Base-by-base conservation (phyloP, 2,113 vertebrate species). In the Petrocephalus zakoni region DNA sequence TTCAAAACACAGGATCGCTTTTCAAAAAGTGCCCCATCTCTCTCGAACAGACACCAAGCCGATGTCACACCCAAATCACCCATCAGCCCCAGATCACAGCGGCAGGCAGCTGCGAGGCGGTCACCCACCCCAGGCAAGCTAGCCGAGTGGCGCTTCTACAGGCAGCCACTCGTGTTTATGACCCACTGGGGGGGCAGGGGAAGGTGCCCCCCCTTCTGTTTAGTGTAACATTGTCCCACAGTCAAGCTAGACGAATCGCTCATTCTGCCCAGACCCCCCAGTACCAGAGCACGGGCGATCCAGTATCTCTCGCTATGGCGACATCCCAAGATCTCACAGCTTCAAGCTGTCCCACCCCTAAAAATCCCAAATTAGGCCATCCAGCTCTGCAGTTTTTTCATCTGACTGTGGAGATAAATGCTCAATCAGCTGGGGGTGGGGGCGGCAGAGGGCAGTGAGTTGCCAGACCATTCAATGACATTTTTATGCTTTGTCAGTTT, bases 191-290 rank as follows among this genome's bases (percentile, higher is more conserved):
- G 58, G 58, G 58, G 22, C 6, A 9, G 22, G 58, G 22, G 58
- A 61, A 61, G 22, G 2, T 61, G 22, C n/a, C 2, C 61, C 58
- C 5, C n/a, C 15, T 75, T 75, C 68, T 37, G 29, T 21, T 2
- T 42, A 78, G 15, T 19, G 72, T 29, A 68, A n/a, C 61, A 29
- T 5, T 29, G 61, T 68, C n/a, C 61, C 25, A 9, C 61, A 68
- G 61, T 90, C 92, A 91, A 94, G 92, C 91, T 88, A 25, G 87
- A 87, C 53, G 90, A 85, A 86, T 92, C 89, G 55, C 13, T 5
- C 34, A 37, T 87, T 68, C 91, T 34, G 90, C 86, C 91, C 91
- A 85, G 68, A 93, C 94, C 92, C 91, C 9, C 10, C 61, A 64
- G 92, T 88, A 91, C 90, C 49, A 88, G 88, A 88, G 25, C 17